Evolutionary conservation across 2,888 invertebrate species (phyloP).

Genomic region (Furcula furcula): DNA sequence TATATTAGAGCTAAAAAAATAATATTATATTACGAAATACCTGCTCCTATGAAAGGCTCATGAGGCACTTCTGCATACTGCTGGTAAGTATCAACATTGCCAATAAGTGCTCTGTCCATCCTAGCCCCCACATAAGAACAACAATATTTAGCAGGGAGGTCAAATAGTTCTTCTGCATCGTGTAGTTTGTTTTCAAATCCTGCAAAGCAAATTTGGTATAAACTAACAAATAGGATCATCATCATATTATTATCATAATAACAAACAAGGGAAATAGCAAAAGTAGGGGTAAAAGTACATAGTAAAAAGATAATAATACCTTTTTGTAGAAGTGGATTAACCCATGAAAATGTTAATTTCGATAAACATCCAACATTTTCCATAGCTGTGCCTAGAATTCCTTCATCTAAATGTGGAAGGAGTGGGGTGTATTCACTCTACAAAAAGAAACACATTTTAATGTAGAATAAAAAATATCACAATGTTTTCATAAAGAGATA

Average conservation of each 20-base stretch:
- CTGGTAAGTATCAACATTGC: conserved; percentile 74
- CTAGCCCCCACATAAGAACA: conserved; percentile 83
- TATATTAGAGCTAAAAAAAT: background rate
- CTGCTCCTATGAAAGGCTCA: conserved; percentile 72
- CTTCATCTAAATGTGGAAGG: conserved; percentile 85
- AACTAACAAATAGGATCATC: no score
- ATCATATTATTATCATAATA: no score
- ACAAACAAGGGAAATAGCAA: no score
- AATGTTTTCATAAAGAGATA: no score
- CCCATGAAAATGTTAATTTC: conserved; percentile 93
- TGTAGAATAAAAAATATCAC: background rate
- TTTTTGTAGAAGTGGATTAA: conserved; percentile 90
- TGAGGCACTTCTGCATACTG: conserved; percentile 69
- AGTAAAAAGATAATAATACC: conserved; percentile 62
- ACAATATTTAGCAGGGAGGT: conserved; percentile 86
- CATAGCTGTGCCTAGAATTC: conserved; percentile 90
- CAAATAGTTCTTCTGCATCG: conserved; percentile 91
- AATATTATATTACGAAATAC: conserved; percentile 33
- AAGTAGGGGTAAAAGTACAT: no score
- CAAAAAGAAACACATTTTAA: conserved; percentile 16
- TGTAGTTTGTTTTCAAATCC: conserved; percentile 86
- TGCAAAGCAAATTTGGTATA: conserved; percentile 25
- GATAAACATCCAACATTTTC: conserved; percentile 87
- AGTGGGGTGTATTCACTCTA: conserved; percentile 84
- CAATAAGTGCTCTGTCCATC: conserved; percentile 81